Evolutionary conservation across 2,888 invertebrate species (phyloP), one percentile per base, ranked within the genome.

Genomic region (Drosophila siamana): DNA sequence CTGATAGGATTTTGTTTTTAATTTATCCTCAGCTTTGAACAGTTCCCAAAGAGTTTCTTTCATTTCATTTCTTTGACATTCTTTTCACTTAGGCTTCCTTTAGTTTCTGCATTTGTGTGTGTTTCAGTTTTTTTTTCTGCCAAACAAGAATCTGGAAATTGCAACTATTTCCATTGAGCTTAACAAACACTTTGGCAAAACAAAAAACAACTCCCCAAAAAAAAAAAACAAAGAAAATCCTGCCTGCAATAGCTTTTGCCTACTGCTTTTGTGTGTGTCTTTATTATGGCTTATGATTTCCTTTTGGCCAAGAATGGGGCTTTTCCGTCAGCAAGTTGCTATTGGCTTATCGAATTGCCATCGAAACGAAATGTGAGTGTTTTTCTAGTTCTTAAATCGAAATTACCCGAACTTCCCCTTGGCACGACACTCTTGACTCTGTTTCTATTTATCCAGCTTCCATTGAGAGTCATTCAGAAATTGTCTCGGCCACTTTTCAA

Each of bases 401-500:
- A 36, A 44, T 69, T 33, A 52, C 47, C 30, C 13, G 1, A 1
- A 1, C 11, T 33, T 43, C 43, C 16, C 16, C 40, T n/a, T n/a
- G n/a, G n/a, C n/a, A n/a, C n/a, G 3, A 8, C 26, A 11, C 6
- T 2, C 15, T 50, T 22, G n/a, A n/a, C 9, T 36, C 8, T 44
- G 2, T 13, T 4, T 44, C 3, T 26, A 1, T 26, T 6, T 46
- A 26, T 4, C 11, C 30, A 33, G 30, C 4, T n/a, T 33, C n/a
- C 30, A 33, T 28, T 47, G 47, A 16, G 33, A 36, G 33, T 11
- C 38, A 24, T 52, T 52, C 11, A 24, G 46, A 63, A 24, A 26
- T 57, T 43, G 47, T 30, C 38, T 24, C 15, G 50, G 62, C 33
- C 43, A 56, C 28, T 51, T 56, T 76, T 71, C 50, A 43, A 59